These are phyloP conservation scores for Salminus brasiliensis DNA, from an alignment of 2,113 vertebrate species.

Conservation along the genomic window DNA sequence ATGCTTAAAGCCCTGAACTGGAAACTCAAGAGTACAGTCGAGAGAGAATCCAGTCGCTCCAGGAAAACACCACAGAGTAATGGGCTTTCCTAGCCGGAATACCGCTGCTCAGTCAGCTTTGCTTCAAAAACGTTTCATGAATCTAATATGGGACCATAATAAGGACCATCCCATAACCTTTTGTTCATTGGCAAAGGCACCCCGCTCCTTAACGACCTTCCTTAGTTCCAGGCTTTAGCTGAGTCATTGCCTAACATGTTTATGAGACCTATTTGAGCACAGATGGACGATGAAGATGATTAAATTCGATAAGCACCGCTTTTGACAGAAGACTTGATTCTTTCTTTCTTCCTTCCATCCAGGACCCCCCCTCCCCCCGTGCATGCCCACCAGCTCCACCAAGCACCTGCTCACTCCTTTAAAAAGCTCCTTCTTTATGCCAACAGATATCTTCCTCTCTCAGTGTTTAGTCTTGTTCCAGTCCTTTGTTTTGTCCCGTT, in stretches of 20 bases:
- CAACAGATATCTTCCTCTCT: not conserved
- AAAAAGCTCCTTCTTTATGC: constrained; percentile 45
- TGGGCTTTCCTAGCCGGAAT: not conserved
- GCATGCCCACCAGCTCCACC: constrained; percentile 27
- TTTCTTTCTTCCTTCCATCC: constrained; percentile 52
- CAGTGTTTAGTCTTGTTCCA: not conserved
- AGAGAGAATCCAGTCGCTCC: too few species aligned
- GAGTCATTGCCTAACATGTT: not conserved
- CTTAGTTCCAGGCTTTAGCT: not conserved
- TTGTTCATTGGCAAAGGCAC: constrained; percentile 33
- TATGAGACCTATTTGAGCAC: not conserved
- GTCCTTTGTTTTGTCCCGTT: constrained; percentile 11
- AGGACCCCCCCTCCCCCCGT: constrained; percentile 22
- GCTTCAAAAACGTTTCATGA: not conserved
- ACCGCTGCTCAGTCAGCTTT: not conserved
- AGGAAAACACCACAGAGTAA: not conserved
- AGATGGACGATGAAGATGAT: constrained; percentile 16
- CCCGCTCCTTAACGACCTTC: not conserved
- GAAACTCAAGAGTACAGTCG: too few species aligned
- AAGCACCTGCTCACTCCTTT: constrained; percentile 30
- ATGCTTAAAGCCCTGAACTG: too few species aligned
- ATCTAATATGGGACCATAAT: not conserved
- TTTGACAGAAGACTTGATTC: constrained; percentile 65
- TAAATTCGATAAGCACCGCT: not conserved
- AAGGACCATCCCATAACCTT: not conserved